A percentile compares a stretch with the other conserved stretches of the same genome.
Evolutionary conservation across 2,113 vertebrate species (phyloP).

Genomic region (Capreolus pygargus): DNA sequence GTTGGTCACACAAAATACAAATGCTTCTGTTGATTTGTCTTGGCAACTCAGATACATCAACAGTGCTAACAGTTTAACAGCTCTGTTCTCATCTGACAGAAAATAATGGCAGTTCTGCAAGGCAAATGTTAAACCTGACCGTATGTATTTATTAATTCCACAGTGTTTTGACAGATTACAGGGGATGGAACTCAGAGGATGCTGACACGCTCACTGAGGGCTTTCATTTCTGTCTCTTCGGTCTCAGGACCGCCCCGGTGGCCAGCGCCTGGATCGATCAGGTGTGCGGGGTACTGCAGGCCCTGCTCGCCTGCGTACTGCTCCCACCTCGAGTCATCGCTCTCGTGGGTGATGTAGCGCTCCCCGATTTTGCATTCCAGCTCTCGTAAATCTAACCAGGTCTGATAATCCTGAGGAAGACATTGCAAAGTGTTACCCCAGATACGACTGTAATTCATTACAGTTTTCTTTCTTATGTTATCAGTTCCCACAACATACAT

Average conservation of each 20-base stretch:
- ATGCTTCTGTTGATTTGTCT: constrained; percentile 89
- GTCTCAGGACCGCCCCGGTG: constrained; percentile 80
- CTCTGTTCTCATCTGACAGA: constrained; percentile 88
- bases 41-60: constrained; percentile 87
- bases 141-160: constrained; percentile 90
- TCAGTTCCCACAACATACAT: not conserved
- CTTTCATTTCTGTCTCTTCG: constrained; percentile 90
- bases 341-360: constrained; percentile 98
- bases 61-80: constrained; percentile 88
- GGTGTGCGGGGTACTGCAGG: constrained; percentile 89
- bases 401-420: constrained; percentile 92
- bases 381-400: constrained; percentile 95
- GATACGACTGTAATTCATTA: not conserved
- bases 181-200: constrained; percentile 88
- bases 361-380: constrained; percentile 93
- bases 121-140: constrained; percentile 88
- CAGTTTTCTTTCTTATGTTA: not conserved
- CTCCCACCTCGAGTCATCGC: constrained; percentile 95
- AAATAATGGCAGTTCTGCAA: constrained; percentile 89
- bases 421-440: constrained; percentile 25
- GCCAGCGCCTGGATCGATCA: constrained; percentile 80
- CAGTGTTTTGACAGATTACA: constrained; percentile 88
- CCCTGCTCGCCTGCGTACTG: constrained; percentile 91
- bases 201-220: constrained; percentile 95
- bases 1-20: constrained; percentile 87